Evolutionary conservation across 2,797 vertebrate species (phyloP), one percentile per base, ranked within the genome.

Genomic region (Sebastolobus altivelis): DNA sequence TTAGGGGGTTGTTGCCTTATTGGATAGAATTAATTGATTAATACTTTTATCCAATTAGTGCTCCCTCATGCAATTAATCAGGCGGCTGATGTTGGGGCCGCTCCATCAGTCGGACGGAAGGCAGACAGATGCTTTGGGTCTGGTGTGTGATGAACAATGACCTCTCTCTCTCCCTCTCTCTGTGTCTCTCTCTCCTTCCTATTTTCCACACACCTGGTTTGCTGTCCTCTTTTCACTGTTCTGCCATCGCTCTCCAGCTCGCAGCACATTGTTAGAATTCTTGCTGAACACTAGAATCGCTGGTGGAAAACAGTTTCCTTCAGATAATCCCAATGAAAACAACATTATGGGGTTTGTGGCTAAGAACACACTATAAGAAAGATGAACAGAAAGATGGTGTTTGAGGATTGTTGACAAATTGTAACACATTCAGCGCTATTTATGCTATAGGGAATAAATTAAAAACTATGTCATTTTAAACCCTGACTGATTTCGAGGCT

Each of bases 21-120:
- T 94, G 94, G 93, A 92, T 93, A 79, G 91, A 95, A 94, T 95
- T 95, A 94, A 95, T 95, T 95, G 93, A 96, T 95, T 93, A 95
- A 95, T 95, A 94, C 92, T 94, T 95, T 95, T 92, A 95, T 96
- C 93, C 94, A 95, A 96, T 96, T 95, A 96, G 93, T 95, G 93
- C 86, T 94, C 93, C 93, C 92, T 95, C 93, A 95, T 95, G 94
- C 95, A 96, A 94, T 95, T 95, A 95, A 96, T 96, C 95, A 95
- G 92, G 92, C 93, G 88, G 83, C 91, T 83, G 89, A 91, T 90
- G 90, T 93, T 79, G 66, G 87, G 82, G 80, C 87, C 55, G 87
- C 83, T 93, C 88, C 76, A 80, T 86, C 91, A 92, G 89, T 89
- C 72, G 75, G 85, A 90, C 75, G 55, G 88, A 91, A 89, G 65